Conservation (phyloP, 2,888 invertebrate species). For the Brenthis hecate region DNA sequence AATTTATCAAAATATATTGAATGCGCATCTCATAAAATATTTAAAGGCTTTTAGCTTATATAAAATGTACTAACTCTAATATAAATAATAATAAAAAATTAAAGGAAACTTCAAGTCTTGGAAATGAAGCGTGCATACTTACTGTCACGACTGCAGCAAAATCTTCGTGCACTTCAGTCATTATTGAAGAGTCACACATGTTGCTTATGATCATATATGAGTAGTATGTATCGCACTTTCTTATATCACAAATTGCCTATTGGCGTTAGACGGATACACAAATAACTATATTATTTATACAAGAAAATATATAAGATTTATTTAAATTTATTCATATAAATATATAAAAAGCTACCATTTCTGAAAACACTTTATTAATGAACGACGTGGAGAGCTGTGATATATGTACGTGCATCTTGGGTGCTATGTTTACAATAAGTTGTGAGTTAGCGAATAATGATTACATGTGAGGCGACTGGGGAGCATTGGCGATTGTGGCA, state of each 20-base stretch:
- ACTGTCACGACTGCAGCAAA: slow-evolving; percentile 25
- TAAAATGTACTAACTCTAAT: too few species aligned
- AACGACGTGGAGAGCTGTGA: neutral
- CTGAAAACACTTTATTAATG: too few species aligned
- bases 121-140: slow-evolving; percentile 6
- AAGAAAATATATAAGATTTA: neutral
- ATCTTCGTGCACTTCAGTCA: slow-evolving; percentile 31
- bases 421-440: slow-evolving; percentile 10
- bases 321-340: too few species aligned
- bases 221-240: slow-evolving; percentile 18
- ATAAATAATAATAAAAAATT: too few species aligned
- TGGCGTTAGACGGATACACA: slow-evolving; percentile 21
- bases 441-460: slow-evolving; percentile 10
- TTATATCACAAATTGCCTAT: slow-evolving; percentile 2
- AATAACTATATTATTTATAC: slow-evolving; percentile 2
- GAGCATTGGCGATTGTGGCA: slow-evolving; percentile 17
- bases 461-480: slow-evolving; percentile 3
- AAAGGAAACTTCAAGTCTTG: too few species aligned
- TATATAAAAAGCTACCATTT: too few species aligned
- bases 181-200: slow-evolving; percentile 26
- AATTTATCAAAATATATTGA: too few species aligned
- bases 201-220: neutral
- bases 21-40: too few species aligned
- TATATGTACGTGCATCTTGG: slow-evolving; percentile 16
- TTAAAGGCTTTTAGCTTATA: too few species aligned